Conservation (phyloP, 1,140 invertebrate species). For the Pomacea maculata region DNA sequence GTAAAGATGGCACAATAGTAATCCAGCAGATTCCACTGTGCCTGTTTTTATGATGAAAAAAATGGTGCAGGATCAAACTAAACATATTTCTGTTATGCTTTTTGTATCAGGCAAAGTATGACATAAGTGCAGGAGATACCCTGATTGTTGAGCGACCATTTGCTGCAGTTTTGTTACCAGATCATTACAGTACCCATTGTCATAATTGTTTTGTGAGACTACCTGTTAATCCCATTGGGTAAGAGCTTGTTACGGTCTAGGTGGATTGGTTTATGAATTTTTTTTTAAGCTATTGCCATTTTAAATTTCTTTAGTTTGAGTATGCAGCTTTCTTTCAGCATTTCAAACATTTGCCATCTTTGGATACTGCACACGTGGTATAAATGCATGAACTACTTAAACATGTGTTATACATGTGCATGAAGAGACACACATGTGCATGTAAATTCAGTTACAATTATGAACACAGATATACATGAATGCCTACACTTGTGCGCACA, state of each 20-base stretch:
- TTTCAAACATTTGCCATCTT: no score
- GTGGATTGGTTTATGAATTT: no score
- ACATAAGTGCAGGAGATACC: constrained; percentile 78
- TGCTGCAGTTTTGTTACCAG: constrained; percentile 78
- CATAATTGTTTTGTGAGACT: constrained; percentile 77
- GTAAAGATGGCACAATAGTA: not conserved
- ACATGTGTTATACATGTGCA: no score
- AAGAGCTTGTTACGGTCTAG: constrained; percentile 22
- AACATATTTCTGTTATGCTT: not conserved
- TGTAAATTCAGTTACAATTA: no score
- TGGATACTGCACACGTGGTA: no score
- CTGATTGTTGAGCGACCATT: constrained; percentile 80
- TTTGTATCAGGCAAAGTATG: constrained; percentile 69
- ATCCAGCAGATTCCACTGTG: not conserved
- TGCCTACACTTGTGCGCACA: no score
- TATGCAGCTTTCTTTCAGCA: no score
- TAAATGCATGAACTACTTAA: not conserved
- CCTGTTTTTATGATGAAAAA: not conserved
- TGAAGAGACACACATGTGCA: no score
- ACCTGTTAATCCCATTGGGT: constrained; percentile 51
- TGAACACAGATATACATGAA: no score
- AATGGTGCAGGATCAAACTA: not conserved
- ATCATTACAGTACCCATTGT: constrained; percentile 81
- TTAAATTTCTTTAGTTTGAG: not conserved
- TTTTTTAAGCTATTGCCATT: not conserved